Evolutionary conservation across 1,140 invertebrate genomes (phyloP), one percentile per base, ranked within the genome.

Genomic region (Cephus cinctus): DNA sequence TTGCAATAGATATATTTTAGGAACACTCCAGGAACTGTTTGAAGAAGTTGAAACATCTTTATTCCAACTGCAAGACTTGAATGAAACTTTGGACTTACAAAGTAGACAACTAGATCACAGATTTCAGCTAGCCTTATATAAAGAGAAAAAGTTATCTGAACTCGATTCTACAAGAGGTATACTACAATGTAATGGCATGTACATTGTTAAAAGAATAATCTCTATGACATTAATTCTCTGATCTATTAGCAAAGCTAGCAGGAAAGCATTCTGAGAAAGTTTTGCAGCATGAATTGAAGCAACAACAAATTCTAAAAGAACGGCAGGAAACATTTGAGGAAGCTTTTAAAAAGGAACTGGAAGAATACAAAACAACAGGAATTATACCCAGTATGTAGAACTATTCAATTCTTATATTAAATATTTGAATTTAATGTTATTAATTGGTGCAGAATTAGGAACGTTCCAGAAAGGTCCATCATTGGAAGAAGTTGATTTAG

Each of bases 301-400:
- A 82, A 46, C 78, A 81, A 47, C 67, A 75, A 47, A 66, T 76
- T 20, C 62, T 86, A 34, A 79, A 81, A 57, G 85, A 87, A 61
- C 72, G 84, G 49, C 83, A 86, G 60, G 78, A 82, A 63, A 82
- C 81, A 1, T 87, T 86, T 64, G 79, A 82, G 47, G 79, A 85
- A 64, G 83, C 80, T n/a, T 88, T 87, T 66, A 79, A 83, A 66
- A 78, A 81, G 59, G 84, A 88, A 63, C 50, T 87, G 30, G 72
- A 83, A 43, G 78, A 80, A 47, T 87, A 82, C 53, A 86, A 84
- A 67, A 75, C 71, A 47, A 78, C 83, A 44, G 84, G 84, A 48
- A 75, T 73, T n/a, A 74, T 84, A 44, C 80, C 80, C 56, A 80
- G 83, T 85, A 75, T 76, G 78, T 71, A 32, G 45, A 16, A 32